Evolutionary conservation across 2,797 vertebrate species (phyloP), one percentile per base, ranked within the genome.

Genomic region (Emydoidea blandingii): DNA sequence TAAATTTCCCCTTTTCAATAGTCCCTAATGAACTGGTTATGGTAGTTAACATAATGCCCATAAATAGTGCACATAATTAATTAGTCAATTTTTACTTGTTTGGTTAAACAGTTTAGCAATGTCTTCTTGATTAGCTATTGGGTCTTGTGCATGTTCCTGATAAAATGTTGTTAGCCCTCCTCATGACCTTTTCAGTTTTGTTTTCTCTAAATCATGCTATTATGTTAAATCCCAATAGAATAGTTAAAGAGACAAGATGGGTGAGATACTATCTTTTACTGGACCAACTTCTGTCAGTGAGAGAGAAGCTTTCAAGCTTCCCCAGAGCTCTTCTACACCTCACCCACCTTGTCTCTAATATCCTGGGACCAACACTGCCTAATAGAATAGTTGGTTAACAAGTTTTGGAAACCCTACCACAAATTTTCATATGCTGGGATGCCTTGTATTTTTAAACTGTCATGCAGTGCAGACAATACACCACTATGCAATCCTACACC

Each of bases 181-280:
- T 54, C 54, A 25, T 37, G 44, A 94, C 18, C 19, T 16, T 44
- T 89, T 21, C 31, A 65, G 10, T 47, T 47, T 12, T 27, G 74
- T 52, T 85, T 92, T 86, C 88, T 41, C 53, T 87, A 19, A 68
- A 68, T 23, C n/a, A 68, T 76, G 27, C 10, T 85, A 19, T 34
- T 80, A 83, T 1, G 6, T 16, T 80, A 91, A 84, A 90, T 74
- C 54, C 65, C 34, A 84, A 81, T 47, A 65, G 5, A 44, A 68
- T 21, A 68, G n/a, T 41, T 41, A 41, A 34, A 65, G n/a, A 68
- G 8, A 41, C 65, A 68, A 68, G n/a, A 11, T 37, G n/a, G n/a
- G 8, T 68, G 65, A 68, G 65, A 10, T 37, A 68, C n/a, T 68
- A 68, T 21, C 16, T 37, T 68, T 68, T 37, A 68, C 2, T 37